Base-by-base conservation (phyloP, 2,113 vertebrate genomes). In the Myiozetetes cayanensis region DNA sequence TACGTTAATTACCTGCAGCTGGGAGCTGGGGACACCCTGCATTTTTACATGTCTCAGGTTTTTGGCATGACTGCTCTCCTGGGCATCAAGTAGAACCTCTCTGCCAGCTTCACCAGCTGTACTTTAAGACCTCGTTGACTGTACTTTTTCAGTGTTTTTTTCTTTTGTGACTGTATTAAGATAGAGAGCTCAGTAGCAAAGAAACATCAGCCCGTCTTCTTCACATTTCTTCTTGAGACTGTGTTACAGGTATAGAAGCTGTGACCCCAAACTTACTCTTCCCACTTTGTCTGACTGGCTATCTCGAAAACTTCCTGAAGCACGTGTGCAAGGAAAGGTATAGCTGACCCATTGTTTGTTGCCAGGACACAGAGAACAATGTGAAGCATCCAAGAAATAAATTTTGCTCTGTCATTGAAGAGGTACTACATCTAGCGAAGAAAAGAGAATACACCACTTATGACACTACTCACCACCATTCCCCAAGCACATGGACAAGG, bases 401-500 rank as follows among this genome's bases (percentile, higher is more conserved):
- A 28, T 78, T 15, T 82, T 75, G 9, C 24, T 76, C 37, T 37
- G 30, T 44, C 41, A n/a, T 37, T 74, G 33, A 74, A 33, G 14
- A 85, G 5, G 8, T 74, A 43, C 10, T 68, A 24, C 44, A 53
- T 46, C 20, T 58, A 49, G 27, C 15, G 33, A 80, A 84, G 53
- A 85, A 79, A 27, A 52, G 30, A 82, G 43, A 89, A 75, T 12
- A 44, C 6, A 44, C 9, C 35, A 46, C n/a, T 87, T 80, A 33
- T 2, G 39, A 30, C 4, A 17, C 8, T 53, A n/a, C 4, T 8
- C 6, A 39, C 43, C 24, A 59, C 33, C 6, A 24, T 56, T 91
- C 30, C 16, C 8, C 24, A 71, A 68, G 67, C 4, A 50, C 37
- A 14, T 0, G 5, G 43, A 33, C 37, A 5, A 9, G 0, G 0